A percentile compares a stretch with the other conserved stretches of the same genome.
These are phyloP conservation scores for Nerophis lumbriciformis DNA, from an alignment of 2,113 vertebrate species.

Conservation along the genomic window DNA sequence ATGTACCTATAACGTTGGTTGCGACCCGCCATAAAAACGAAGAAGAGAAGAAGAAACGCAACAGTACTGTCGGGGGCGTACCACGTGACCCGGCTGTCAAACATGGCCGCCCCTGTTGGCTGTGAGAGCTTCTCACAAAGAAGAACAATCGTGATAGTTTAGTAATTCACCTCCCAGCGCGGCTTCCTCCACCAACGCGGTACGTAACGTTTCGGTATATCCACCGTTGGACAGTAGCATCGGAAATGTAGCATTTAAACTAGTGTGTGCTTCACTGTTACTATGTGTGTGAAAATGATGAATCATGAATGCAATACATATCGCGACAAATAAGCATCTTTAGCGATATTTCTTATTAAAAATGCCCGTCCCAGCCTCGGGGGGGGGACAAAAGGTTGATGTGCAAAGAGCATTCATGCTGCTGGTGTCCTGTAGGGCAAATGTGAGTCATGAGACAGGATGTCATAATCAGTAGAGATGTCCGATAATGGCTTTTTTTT, in stretches of 20 bases:
- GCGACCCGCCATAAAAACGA: too few species aligned
- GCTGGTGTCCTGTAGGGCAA: background rate
- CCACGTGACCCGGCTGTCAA: constrained; percentile 66
- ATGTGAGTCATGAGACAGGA: constrained; percentile 35
- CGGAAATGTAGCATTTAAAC: background rate
- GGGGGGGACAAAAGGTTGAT: constrained; percentile 33
- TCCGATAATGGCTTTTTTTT: too few species aligned
- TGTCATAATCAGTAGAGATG: too few species aligned
- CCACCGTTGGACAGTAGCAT: background rate
- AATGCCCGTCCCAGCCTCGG: too few species aligned
- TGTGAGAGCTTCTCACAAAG: constrained; percentile 55
- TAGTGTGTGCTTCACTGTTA: background rate
- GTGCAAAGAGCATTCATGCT: constrained; percentile 9
- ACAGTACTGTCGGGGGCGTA: background rate
- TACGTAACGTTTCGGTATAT: constrained; percentile 27
- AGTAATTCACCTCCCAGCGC: background rate
- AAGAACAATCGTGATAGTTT: background rate
- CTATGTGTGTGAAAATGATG: background rate
- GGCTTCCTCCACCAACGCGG: constrained; percentile 19
- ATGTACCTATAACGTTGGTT: too few species aligned
- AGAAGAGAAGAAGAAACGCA: background rate
- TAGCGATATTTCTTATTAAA: background rate
- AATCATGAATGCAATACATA: background rate
- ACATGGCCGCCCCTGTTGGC: constrained; percentile 59
- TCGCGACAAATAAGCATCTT: too few species aligned